A percentile compares a stretch with the other conserved stretches of the same genome.
Conservation (phyloP, 1,140 invertebrate genomes). For the Homarus americanus region DNA sequence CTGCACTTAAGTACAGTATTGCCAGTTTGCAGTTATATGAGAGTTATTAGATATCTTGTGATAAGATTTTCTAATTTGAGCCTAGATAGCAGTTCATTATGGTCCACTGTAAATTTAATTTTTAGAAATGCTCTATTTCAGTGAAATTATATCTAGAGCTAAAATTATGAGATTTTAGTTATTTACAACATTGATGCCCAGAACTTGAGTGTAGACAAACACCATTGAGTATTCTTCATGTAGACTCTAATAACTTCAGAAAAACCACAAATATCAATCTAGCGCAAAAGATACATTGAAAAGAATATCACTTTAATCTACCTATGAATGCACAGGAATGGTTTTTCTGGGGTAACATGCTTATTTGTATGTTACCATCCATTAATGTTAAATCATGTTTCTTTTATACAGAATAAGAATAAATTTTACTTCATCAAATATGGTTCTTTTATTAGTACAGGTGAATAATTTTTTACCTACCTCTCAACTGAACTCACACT, state of each 20-base stretch:
- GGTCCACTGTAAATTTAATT: background rate
- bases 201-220: conserved; percentile 58
- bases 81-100: conserved; percentile 27
- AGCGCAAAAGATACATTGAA: conserved; percentile 61
- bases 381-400: conserved; percentile 73
- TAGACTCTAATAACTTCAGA: conserved; percentile 67
- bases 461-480: too few species aligned
- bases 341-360: conserved; percentile 71
- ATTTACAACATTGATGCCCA: conserved; percentile 48
- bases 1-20: conserved; percentile 53
- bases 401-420: conserved; percentile 72
- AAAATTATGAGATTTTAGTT: conserved; percentile 21
- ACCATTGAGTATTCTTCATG: conserved; percentile 61
- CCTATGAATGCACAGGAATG: conserved; percentile 64
- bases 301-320: conserved; percentile 32
- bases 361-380: conserved; percentile 69
- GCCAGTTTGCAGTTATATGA: conserved; percentile 16
- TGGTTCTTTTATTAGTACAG: too few species aligned
- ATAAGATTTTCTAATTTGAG: conserved; percentile 55
- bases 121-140: background rate
- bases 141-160: conserved; percentile 41
- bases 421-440: conserved; percentile 68
- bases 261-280: conserved; percentile 59
- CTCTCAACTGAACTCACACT: too few species aligned
- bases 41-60: conserved; percentile 47